Conservation (phyloP, 1,140 invertebrate genomes). For the Eupristina koningsbergeri region DNA sequence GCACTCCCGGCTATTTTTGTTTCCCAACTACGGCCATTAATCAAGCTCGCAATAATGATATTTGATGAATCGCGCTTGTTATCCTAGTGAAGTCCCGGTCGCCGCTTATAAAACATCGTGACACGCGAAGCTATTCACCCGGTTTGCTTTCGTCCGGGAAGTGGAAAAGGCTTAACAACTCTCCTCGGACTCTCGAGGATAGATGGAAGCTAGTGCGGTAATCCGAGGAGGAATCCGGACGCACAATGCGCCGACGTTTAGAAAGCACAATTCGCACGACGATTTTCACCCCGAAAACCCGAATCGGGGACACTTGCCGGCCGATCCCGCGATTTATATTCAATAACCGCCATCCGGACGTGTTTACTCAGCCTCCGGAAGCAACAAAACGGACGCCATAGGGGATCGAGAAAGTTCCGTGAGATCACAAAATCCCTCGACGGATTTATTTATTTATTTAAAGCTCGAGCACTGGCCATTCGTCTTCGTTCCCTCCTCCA, state of each 20-base stretch:
- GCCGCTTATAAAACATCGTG: background rate
- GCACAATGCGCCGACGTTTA: background rate
- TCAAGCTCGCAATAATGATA: background rate
- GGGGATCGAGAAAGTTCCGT: background rate
- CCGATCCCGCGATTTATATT: background rate
- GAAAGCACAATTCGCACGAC: background rate
- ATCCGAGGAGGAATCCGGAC: background rate
- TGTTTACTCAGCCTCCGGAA: background rate
- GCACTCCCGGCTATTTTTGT: background rate
- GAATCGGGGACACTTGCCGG: background rate
- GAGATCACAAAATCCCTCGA: background rate
- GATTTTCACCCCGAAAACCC: background rate
- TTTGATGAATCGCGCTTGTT: background rate
- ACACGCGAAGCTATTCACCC: background rate
- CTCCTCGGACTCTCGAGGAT: too few species aligned
- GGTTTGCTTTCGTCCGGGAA: background rate
- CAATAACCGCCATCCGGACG: background rate
- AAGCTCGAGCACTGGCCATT: background rate
- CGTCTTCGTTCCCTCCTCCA: background rate
- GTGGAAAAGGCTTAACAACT: background rate
- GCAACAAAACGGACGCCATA: background rate
- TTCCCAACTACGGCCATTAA: background rate
- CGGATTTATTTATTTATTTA: slow-evolving; percentile 34
- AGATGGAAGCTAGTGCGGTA: background rate
- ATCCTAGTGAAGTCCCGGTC: background rate